Conservation (phyloP, 23 tunicate genomes). For the Aplidium turbinatum region DNA sequence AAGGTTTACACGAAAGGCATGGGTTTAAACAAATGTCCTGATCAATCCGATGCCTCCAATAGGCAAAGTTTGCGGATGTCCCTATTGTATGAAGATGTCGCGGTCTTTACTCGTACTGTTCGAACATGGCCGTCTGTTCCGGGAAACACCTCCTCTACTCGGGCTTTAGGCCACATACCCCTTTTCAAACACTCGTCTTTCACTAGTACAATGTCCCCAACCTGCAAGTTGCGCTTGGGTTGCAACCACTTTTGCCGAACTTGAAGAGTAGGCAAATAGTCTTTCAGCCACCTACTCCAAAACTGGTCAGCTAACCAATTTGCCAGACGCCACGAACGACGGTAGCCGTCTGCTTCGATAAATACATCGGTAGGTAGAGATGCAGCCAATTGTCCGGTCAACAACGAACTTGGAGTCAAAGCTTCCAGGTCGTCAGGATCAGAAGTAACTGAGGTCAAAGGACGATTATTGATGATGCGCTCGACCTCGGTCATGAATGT, state of each 20-base stretch:
- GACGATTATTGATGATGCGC: slow-evolving; percentile 27
- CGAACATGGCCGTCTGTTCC: slow-evolving; percentile 28
- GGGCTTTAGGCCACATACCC: slow-evolving; percentile 38
- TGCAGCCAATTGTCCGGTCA: slow-evolving; percentile 17
- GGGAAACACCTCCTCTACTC: slow-evolving; percentile 35
- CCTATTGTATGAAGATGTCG: no score
- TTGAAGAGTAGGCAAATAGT: slow-evolving; percentile 17
- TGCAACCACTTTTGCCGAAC: slow-evolving; percentile 32
- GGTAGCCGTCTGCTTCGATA: slow-evolving; percentile 23
- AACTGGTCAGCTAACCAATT: slow-evolving; percentile 3
- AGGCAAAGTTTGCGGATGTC: slow-evolving; percentile 43
- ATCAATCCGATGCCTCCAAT: no score
- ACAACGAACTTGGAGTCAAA: slow-evolving; percentile 22
- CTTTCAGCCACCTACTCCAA: slow-evolving; percentile 27
- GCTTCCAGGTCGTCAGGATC: slow-evolving; percentile 25
- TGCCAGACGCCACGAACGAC: not conserved
- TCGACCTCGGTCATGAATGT: slow-evolving; percentile 19
- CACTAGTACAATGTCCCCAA: slow-evolving; percentile 22
- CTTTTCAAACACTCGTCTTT: slow-evolving; percentile 7
- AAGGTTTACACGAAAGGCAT: no score
- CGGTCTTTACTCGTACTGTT: slow-evolving; percentile 1
- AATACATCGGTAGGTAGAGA: slow-evolving; percentile 38
- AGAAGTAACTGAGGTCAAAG: slow-evolving; percentile 16
- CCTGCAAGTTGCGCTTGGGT: slow-evolving; percentile 18
- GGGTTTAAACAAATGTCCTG: no score